Evolutionary conservation across 2,888 invertebrate species (phyloP).

Genomic region (Andricus quercusramuli): DNA sequence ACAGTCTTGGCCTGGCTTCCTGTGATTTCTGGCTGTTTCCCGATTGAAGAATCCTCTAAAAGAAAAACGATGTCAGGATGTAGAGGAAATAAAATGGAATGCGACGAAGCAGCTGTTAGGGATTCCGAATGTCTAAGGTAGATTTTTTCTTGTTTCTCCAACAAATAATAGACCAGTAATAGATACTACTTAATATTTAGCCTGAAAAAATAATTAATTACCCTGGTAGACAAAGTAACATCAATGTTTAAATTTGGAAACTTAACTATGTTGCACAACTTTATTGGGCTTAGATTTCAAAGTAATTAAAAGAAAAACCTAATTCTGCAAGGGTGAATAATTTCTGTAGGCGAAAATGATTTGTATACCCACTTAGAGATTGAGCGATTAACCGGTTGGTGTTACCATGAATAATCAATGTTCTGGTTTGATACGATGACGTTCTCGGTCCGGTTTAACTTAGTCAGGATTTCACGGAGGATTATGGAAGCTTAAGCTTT

Average conservation of each 20-base stretch:
- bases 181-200: no score
- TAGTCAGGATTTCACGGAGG: constrained; percentile 70
- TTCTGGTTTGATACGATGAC: constrained; percentile 56
- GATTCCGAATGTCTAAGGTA: no score
- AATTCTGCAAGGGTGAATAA: not conserved
- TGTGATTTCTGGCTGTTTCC: no score
- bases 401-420: constrained; percentile 66
- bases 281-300: not conserved
- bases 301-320: not conserved
- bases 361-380: constrained; percentile 46
- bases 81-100: no score
- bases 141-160: no score
- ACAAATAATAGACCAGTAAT: no score
- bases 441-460: constrained; percentile 62
- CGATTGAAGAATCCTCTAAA: no score
- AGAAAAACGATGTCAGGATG: no score
- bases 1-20: no score
- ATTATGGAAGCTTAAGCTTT: constrained; percentile 70
- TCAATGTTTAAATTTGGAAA: not conserved
- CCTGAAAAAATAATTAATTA: no score
- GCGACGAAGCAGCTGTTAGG: no score
- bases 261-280: not conserved
- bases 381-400: constrained; percentile 57
- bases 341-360: constrained; percentile 11
- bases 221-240: no score